A percentile compares a stretch with the other conserved stretches of the same genome.
Evolutionary conservation across 2,113 vertebrate genomes (phyloP).

Genomic region (Candoia aspera): DNA sequence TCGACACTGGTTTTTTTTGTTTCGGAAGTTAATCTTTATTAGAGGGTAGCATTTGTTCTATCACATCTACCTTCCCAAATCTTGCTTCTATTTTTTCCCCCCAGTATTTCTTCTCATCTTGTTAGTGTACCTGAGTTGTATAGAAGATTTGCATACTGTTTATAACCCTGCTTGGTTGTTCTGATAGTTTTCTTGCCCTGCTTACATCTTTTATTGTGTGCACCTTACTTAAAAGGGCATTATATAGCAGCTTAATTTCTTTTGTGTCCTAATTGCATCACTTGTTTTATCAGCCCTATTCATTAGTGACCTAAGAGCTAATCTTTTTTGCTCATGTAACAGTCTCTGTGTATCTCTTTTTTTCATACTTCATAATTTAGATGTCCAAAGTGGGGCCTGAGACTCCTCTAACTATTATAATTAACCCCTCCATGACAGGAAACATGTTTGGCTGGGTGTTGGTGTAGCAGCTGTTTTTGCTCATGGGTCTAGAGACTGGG

Average conservation of each 20-base stretch:
- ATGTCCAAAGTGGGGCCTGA: neutral
- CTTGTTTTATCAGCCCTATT: neutral
- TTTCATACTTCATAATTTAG: neutral
- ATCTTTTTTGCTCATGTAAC: neutral
- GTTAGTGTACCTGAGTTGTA: neutral
- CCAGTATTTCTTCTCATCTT: neutral
- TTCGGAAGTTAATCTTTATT: neutral
- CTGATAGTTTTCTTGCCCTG: neutral
- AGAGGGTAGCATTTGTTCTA: neutral
- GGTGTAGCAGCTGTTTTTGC: neutral
- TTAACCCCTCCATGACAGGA: neutral
- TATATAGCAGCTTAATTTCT: neutral
- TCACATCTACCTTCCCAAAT: neutral
- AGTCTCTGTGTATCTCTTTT: neutral
- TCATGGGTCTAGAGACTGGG: neutral
- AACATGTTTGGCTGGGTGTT: neutral
- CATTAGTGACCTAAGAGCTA: neutral
- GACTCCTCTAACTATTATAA: neutral
- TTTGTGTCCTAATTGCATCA: neutral
- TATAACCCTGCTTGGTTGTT: neutral
- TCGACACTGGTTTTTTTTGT: no score
- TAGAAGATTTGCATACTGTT: neutral
- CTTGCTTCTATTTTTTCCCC: neutral
- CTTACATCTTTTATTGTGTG: neutral
- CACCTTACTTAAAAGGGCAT: neutral